Evolutionary conservation across 2,888 invertebrate species (phyloP), one percentile per base, ranked within the genome.

Genomic region (Cylindroiulus punctatus): DNA sequence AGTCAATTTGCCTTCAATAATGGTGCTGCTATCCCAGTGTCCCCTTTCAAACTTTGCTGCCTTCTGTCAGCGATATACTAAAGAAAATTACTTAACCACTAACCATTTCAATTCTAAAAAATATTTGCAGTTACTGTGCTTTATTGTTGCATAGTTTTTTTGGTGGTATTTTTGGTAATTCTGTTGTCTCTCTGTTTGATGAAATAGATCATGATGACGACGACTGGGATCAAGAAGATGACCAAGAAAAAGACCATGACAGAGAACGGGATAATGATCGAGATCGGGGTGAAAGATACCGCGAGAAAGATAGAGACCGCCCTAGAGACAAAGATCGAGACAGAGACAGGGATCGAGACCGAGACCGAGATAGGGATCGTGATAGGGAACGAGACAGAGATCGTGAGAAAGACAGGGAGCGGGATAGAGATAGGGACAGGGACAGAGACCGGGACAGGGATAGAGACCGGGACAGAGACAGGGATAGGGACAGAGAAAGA

Each of bases 161-260:
- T n/a, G n/a, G n/a, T n/a, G n/a, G 0, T 76, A 7, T 12, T 44
- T 12, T 44, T 44, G n/a, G n/a, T n/a, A n/a, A n/a, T n/a, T n/a
- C n/a, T n/a, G n/a, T n/a, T n/a, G n/a, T n/a, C n/a, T n/a, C n/a
- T n/a, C n/a, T 40, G 5, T 8, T 40, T 57, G 7, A n/a, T n/a
- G 17, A 47, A 52, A 19, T 22, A 65, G 57, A 65, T 65, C 57
- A 91, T 86, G 91, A 90, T 89, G 92, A 90, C 89, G 91, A 89
- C 57, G 85, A 84, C 7, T 19, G 81, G 36, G 83, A 86, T 44
- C 32, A 86, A 14, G 40, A 82, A n/a, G 82, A 40, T 14, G 82
- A 82, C 36, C 36, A n/a, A 7, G 36, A 36, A 14, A 76, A 84
- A 44, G 32, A 30, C 65, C 57, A 84, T 65, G 87, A 88, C 52